phyloP scores from a whole-genome alignment of 2,113 vertebrate species.

The Ranitomeya variabilis region DNA sequence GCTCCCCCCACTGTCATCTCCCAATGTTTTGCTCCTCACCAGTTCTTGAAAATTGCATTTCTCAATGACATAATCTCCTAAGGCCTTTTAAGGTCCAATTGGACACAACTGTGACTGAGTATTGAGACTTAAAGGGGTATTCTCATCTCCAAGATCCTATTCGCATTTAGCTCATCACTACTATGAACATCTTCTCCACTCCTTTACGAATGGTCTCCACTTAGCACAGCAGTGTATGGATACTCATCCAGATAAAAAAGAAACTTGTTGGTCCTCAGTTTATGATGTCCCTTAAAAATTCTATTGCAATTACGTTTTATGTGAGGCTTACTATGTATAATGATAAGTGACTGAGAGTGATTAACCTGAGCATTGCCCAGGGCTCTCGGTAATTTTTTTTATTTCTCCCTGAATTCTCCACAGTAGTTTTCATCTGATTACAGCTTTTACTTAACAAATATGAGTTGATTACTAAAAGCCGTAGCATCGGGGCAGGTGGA shows the following conservation, averaged over 20 bases:
- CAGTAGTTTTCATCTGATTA: neutral
- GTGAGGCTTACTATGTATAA: neutral
- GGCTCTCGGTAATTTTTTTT: neutral
- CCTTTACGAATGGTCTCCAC: too few relatives aligned
- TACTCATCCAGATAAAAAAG: neutral
- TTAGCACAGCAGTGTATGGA: too few relatives aligned
- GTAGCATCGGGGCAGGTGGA: neutral
- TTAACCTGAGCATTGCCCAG: neutral
- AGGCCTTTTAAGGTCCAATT: too few relatives aligned
- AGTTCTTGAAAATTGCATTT: too few relatives aligned
- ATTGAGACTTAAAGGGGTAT: too few relatives aligned
- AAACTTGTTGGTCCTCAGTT: neutral
- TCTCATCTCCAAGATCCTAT: too few relatives aligned
- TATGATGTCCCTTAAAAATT: neutral
- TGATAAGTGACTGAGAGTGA: neutral
- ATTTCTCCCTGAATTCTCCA: neutral
- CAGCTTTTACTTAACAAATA: neutral
- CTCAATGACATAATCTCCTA: too few relatives aligned
- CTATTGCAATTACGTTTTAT: neutral
- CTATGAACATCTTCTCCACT: too few relatives aligned
- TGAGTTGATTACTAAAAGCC: neutral
- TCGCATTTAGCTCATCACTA: too few relatives aligned
- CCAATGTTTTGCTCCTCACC: too few relatives aligned
- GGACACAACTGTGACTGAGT: too few relatives aligned
- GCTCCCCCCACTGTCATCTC: too few relatives aligned